phyloP scores from a whole-genome alignment of 2,797 vertebrate genomes.

The Falco columbarius region DNA sequence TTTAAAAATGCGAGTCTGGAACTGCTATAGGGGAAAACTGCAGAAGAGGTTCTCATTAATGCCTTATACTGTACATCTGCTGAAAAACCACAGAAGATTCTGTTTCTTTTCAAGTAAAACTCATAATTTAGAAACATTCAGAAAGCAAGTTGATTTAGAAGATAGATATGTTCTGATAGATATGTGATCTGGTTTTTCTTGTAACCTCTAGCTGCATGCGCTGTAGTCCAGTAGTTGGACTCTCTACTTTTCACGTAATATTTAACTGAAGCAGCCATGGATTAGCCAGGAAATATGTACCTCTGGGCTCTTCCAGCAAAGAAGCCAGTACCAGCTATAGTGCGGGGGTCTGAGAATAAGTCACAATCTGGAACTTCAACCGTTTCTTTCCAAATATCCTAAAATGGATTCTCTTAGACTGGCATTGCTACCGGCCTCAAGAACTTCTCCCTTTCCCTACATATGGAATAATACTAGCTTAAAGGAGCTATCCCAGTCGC shows the following conservation, averaged over 20 bases:
- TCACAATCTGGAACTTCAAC: background rate
- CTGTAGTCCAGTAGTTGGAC: background rate
- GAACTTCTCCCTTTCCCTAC: background rate
- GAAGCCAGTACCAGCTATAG: background rate
- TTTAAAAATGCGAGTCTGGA: background rate
- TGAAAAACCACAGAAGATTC: background rate
- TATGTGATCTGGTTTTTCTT: background rate
- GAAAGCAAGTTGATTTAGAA: background rate
- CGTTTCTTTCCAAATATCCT: background rate
- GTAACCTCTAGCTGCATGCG: background rate
- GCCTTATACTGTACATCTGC: background rate
- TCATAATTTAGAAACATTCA: background rate
- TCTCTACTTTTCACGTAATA: background rate
- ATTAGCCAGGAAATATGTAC: background rate
- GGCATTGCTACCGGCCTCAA: background rate
- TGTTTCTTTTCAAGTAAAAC: background rate
- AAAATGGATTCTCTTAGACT: background rate
- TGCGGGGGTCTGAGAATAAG: background rate
- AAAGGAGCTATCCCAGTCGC: background rate
- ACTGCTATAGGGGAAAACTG: background rate
- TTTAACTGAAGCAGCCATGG: background rate
- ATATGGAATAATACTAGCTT: background rate
- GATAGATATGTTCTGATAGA: background rate
- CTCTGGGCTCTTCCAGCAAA: background rate
- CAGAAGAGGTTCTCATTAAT: background rate